phyloP scores from a whole-genome alignment of 2,113 vertebrate genomes.

The Coptodon bakossiorum region DNA sequence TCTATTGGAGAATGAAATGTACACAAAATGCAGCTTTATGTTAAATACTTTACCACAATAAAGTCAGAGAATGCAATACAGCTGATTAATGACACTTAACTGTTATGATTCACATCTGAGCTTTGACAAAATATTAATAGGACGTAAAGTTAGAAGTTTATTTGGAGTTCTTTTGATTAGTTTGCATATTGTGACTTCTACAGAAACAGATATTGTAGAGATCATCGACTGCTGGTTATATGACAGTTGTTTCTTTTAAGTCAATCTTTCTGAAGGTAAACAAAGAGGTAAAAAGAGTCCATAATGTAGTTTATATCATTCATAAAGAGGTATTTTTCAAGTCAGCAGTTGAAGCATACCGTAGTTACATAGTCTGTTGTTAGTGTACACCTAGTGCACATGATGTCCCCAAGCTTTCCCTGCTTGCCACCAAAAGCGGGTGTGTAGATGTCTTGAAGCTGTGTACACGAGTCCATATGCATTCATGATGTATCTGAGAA shows the following conservation, averaged over 20 bases:
- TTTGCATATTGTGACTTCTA: neutral
- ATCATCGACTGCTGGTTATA: neutral
- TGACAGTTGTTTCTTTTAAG: neutral
- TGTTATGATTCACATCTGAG: neutral
- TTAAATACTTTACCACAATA: neutral
- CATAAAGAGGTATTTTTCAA: neutral
- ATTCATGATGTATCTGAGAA: conserved; percentile 2
- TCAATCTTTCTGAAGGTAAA: neutral
- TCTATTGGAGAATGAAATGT: neutral
- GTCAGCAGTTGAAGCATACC: neutral
- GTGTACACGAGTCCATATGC: neutral
- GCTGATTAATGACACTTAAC: neutral
- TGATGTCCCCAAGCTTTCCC: neutral
- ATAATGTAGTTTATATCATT: neutral
- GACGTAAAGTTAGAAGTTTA: neutral
- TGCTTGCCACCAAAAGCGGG: conserved; percentile 4
- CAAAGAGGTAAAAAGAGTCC: neutral
- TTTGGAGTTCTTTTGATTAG: neutral
- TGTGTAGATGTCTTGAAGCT: conserved; percentile 12
- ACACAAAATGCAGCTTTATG: neutral
- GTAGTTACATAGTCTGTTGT: neutral
- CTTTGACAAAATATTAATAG: neutral
- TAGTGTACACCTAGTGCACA: neutral
- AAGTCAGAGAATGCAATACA: neutral
- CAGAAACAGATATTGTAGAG: neutral